phyloP scores from a whole-genome alignment of 2,113 vertebrate species.

The Setophaga petechia region DNA sequence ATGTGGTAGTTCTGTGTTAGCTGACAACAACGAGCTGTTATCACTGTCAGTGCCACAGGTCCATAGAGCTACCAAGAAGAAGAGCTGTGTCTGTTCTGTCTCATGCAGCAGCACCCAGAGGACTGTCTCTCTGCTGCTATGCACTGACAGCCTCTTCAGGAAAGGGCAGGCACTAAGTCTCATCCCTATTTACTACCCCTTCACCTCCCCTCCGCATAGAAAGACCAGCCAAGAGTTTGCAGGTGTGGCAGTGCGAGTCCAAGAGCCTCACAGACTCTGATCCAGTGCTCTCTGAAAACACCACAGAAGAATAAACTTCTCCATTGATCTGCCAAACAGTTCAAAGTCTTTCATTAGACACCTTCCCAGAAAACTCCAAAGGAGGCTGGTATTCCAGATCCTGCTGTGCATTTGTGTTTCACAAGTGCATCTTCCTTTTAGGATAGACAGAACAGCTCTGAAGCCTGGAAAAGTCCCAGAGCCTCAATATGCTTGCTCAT shows the following conservation, averaged over 20 bases:
- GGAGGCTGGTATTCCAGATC: neutral
- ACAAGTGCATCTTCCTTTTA: neutral
- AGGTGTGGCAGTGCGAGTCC: rapidly evolving
- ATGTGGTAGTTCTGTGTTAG: neutral
- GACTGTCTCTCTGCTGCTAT: neutral
- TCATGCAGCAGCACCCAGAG: neutral
- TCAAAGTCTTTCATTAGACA: neutral
- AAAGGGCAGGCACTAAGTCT: neutral
- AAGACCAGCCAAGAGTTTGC: neutral
- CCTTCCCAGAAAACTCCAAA: neutral
- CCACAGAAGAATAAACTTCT: neutral
- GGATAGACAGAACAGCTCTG: neutral
- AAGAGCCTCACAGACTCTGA: neutral
- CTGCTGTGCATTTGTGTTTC: neutral
- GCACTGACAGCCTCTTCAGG: neutral
- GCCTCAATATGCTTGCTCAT: neutral
- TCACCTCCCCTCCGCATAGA: neutral
- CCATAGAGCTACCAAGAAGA: neutral
- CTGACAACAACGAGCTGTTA: neutral
- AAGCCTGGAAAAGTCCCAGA: neutral
- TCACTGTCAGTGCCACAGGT: neutral
- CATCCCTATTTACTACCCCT: neutral
- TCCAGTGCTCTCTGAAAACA: neutral
- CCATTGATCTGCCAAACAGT: neutral
- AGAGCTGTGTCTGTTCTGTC: neutral